Base-by-base conservation (phyloP, 2,888 invertebrate species). In the Saturnia pavonia region DNA sequence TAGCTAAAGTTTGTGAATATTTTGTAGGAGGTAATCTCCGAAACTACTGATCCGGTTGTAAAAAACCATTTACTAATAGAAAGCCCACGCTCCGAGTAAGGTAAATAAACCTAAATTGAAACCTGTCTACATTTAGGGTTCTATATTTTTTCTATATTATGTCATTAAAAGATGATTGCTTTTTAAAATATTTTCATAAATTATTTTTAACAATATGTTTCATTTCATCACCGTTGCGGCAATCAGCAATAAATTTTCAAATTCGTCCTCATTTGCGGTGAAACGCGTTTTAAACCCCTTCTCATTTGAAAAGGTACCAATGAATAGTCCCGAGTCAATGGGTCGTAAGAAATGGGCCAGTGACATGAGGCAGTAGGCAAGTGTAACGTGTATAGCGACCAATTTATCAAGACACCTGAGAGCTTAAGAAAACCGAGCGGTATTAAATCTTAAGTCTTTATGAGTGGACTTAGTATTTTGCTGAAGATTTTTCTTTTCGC, bases 281-380 rank as follows among this genome's bases (percentile, higher is more conserved):
- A 82, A 84, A 78, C 86, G 84, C 86, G 88, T 88, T 91, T 89
- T 83, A 88, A 89, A 85, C 88, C 88, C 85, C 27, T 85, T 87
- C 85, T 84, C 86, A 87, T 91, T 91, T 90, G 57, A 88, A 91
- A 91, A 89, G 88, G 89, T 88, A 83, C 86, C 88, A 86, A 88
- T 92, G 92, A 92, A 92, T 92, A 88, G 89, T 81, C 83, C 79
- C 76, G 82, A 92, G 91, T 91, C 92, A 92, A 93, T 93, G 92
- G 92, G 85, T 90, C 87, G 92, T 89, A 91, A 92, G 92, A 91
- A 91, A 91, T 92, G 87, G 90, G 91, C 90, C 88, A 90, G 88
- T 88, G 88, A 89, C 86, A 88, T 86, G 85, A 82, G 84, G 83
- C 79, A 83, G 74, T 77, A 82, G 85, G 87, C 88, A 88, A 88